Conservation (phyloP, 2,888 invertebrate species). For the Selenia dentaria region DNA sequence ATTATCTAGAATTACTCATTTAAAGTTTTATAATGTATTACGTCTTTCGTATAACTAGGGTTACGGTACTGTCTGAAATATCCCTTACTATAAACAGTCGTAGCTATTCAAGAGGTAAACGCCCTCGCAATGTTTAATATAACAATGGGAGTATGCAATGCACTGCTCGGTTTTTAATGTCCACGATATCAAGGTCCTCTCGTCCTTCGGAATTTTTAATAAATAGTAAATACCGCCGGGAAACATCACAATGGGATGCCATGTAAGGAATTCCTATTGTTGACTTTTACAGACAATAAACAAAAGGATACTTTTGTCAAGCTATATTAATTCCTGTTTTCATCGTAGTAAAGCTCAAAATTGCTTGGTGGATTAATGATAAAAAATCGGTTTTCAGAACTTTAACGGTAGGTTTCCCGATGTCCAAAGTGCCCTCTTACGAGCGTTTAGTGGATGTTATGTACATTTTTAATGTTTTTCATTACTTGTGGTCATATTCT, state of each 20-base stretch:
- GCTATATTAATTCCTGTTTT: neutral
- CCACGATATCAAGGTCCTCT: slow-evolving; percentile 36
- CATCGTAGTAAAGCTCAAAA: slow-evolving; percentile 4
- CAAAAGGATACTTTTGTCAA: slow-evolving; percentile 25
- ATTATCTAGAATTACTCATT: no score
- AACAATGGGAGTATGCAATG: slow-evolving; percentile 11
- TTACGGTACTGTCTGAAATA: no score
- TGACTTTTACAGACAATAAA: slow-evolving; percentile 46
- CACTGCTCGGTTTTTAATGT: slow-evolving; percentile 32
- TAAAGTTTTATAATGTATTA: no score
- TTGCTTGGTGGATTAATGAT: neutral
- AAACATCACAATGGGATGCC: slow-evolving; percentile 57
- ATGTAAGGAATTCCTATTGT: slow-evolving; percentile 61
- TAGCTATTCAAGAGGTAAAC: no score
- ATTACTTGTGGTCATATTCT: no score
- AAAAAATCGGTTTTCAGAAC: slow-evolving; percentile 11
- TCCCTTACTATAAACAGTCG: no score
- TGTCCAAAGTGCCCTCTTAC: slow-evolving; percentile 9
- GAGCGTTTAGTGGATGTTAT: neutral
- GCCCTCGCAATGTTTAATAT: neutral
- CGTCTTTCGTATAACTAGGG: no score
- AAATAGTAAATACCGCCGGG: slow-evolving; percentile 45
- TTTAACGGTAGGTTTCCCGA: slow-evolving; percentile 18
- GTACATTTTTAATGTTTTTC: no score
- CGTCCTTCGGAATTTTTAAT: slow-evolving; percentile 63